phyloP scores from a whole-genome alignment of 2,113 vertebrate genomes.

The Elanus axillaris region DNA sequence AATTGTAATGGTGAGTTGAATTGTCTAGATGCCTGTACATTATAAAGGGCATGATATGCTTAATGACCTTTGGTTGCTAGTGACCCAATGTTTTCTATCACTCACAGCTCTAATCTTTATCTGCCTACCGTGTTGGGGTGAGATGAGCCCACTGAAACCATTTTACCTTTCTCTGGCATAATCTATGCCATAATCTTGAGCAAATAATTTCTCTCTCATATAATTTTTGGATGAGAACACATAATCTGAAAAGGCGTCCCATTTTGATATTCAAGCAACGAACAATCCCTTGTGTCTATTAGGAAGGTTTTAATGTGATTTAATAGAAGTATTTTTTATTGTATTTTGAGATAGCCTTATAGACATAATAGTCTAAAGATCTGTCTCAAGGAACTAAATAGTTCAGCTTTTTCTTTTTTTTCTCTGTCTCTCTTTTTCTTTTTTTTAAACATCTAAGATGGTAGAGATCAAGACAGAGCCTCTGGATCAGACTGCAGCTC shows the following conservation, averaged over 20 bases:
- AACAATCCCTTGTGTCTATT: background rate
- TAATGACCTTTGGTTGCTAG: background rate
- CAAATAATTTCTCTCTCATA: background rate
- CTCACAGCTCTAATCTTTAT: background rate
- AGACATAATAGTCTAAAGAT: background rate
- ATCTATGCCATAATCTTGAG: background rate
- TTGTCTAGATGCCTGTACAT: background rate
- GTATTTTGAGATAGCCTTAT: background rate
- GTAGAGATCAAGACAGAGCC: background rate
- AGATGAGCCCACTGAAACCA: background rate
- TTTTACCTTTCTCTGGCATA: background rate
- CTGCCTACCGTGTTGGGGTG: background rate
- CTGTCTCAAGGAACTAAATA: background rate
- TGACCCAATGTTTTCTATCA: background rate
- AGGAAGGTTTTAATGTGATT: background rate
- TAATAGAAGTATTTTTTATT: background rate
- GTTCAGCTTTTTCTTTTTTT: background rate
- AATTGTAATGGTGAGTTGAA: background rate
- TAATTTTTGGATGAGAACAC: background rate
- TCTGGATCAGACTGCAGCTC: background rate
- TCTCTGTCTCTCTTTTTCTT: background rate
- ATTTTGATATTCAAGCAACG: background rate
- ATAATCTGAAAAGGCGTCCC: background rate
- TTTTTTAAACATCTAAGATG: background rate
- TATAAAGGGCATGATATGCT: background rate